Percentiles rank a stretch among this genome's conserved stretches.
phyloP scores from a whole-genome alignment of 2,888 invertebrate species.

The Rhodophaea formosa region DNA sequence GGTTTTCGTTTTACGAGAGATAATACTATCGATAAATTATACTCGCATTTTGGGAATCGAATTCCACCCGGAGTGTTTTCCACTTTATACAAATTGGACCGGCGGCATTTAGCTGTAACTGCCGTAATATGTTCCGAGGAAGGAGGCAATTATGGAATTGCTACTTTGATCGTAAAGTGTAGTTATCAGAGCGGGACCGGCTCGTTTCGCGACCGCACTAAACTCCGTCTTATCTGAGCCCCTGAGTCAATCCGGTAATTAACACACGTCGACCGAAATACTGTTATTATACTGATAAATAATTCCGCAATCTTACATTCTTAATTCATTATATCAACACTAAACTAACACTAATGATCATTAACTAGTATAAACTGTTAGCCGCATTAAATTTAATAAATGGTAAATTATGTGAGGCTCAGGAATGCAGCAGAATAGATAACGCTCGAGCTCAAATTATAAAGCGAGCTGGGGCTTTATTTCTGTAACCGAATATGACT shows the following conservation, averaged over 20 bases:
- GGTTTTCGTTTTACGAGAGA: conserved; percentile 75
- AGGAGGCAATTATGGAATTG: conserved; percentile 51
- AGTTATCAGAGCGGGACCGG: conserved; percentile 63
- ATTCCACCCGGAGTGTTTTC: conserved; percentile 45
- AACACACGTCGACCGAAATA: conserved; percentile 11
- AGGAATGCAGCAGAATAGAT: conserved; percentile 8
- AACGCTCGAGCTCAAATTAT: conserved; percentile 6
- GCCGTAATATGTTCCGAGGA: conserved; percentile 46
- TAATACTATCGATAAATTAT: conserved; percentile 70
- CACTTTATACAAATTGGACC: conserved; percentile 35
- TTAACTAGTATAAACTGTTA: conserved; percentile 4
- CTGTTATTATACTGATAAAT: conserved; percentile 8
- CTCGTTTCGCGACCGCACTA: conserved; percentile 49
- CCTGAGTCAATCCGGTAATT: conserved; percentile 38
- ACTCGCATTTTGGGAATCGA: conserved; percentile 62
- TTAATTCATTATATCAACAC: conserved; percentile 16
- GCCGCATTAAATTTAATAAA: conserved; percentile 8
- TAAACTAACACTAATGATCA: conserved; percentile 1
- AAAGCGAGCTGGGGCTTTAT: neutral
- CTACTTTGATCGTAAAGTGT: conserved; percentile 45
- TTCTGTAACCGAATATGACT: conserved; percentile 17
- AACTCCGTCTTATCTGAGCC: conserved; percentile 43
- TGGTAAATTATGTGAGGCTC: conserved; percentile 4
- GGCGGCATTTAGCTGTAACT: conserved; percentile 37
- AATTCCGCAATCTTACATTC: conserved; percentile 24